These are phyloP conservation scores for Lonchura striata DNA, from an alignment of 2,113 vertebrate genomes.

Conservation along the genomic window DNA sequence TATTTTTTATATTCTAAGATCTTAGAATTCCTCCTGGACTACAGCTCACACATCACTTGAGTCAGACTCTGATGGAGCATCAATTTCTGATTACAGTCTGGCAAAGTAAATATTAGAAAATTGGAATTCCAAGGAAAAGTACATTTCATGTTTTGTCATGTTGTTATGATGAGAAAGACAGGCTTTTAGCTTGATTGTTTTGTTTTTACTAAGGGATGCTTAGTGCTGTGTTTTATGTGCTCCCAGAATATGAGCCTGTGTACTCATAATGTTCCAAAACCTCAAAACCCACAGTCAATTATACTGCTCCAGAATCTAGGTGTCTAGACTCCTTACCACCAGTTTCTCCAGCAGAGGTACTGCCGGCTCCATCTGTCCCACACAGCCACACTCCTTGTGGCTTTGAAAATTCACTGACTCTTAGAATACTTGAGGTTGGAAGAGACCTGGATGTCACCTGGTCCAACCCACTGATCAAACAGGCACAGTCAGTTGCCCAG, in stretches of 20 bases:
- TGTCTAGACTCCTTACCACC: conserved; percentile 27
- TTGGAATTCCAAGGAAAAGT: conserved; percentile 35
- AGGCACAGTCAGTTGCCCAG: too few relatives aligned
- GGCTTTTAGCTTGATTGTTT: conserved; percentile 6
- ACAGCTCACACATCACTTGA: background rate
- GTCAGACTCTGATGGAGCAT: background rate
- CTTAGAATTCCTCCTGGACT: conserved; percentile 13
- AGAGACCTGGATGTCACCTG: background rate
- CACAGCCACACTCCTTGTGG: background rate
- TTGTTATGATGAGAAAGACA: conserved; percentile 1
- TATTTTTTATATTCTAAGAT: conserved; percentile 9
- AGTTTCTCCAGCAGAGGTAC: conserved; percentile 31
- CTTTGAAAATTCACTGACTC: background rate
- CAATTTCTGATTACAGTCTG: conserved; percentile 17
- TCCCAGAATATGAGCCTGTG: background rate
- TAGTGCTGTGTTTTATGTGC: background rate
- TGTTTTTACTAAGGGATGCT: conserved; percentile 30
- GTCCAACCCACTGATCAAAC: background rate
- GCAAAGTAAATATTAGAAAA: conserved; percentile 36
- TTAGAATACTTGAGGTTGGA: background rate
- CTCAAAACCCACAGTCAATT: conserved; percentile 6
- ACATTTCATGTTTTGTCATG: background rate
- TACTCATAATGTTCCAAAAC: conserved; percentile 14
- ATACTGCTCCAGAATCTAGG: background rate
- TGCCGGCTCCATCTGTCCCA: background rate